These are phyloP conservation scores for Idaea dimidiata DNA, from an alignment of 2,888 invertebrate species.

Conservation along the genomic window DNA sequence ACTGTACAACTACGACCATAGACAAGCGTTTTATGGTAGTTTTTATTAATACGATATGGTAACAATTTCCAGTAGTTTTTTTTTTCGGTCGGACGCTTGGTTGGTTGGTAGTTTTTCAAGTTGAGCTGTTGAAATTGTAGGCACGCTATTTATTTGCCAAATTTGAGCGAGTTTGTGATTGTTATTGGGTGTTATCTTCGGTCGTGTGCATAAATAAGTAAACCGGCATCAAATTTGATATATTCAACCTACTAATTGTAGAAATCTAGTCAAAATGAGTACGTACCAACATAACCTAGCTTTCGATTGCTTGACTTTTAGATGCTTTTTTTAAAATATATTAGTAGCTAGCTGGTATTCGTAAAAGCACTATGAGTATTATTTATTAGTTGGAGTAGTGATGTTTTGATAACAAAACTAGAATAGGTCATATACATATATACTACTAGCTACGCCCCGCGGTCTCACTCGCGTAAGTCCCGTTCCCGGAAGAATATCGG, in stretches of 20 bases:
- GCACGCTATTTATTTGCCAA: background rate
- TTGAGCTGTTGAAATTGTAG: background rate
- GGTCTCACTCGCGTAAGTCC: too few relatives aligned
- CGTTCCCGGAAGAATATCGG: too few relatives aligned
- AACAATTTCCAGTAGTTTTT: background rate
- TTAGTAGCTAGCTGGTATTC: too few relatives aligned
- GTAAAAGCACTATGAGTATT: too few relatives aligned
- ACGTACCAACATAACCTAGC: slow-evolving; percentile 32
- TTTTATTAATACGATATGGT: background rate
- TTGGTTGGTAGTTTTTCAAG: background rate
- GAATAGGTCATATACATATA: too few relatives aligned
- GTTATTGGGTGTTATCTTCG: background rate
- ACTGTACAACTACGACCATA: background rate
- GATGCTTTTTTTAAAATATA: too few relatives aligned
- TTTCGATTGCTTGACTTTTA: slow-evolving; percentile 10
- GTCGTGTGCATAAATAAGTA: background rate
- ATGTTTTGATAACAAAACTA: too few relatives aligned
- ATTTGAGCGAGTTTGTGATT: background rate
- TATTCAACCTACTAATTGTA: background rate
- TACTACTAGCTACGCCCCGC: too few relatives aligned
- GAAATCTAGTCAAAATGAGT: slow-evolving; percentile 27
- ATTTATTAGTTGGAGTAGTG: too few relatives aligned
- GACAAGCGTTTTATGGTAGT: background rate
- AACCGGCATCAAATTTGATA: background rate
- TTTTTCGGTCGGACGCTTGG: background rate